Evolutionary conservation across 1,140 invertebrate genomes (phyloP).

Genomic region (Sycophila sp.): DNA sequence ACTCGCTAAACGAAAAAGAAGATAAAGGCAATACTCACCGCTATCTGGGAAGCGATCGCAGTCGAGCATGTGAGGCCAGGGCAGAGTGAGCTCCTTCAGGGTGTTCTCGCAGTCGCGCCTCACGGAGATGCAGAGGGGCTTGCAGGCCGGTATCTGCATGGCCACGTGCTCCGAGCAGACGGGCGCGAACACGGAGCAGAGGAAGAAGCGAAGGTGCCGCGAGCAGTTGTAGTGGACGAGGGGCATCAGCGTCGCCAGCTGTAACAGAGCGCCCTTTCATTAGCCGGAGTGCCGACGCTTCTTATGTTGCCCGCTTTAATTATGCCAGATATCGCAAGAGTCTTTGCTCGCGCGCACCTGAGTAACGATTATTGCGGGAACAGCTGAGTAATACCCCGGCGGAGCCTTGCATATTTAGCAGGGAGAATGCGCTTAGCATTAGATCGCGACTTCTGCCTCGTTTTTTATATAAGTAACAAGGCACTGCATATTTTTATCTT

Average conservation of each 20-base stretch:
- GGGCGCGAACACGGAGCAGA: slow-evolving; percentile 92
- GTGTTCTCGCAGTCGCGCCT: slow-evolving; percentile 80
- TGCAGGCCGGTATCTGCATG: slow-evolving; percentile 87
- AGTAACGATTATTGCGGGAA: no score
- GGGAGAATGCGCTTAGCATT: no score
- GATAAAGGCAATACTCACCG: slow-evolving; percentile 43
- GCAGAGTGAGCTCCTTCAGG: slow-evolving; percentile 74
- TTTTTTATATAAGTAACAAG: no score
- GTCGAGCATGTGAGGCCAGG: slow-evolving; percentile 81
- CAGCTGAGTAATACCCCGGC: no score
- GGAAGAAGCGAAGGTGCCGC: slow-evolving; percentile 84
- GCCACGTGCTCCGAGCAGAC: slow-evolving; percentile 90
- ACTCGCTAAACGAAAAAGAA: not conserved
- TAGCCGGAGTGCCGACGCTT: slow-evolving; percentile 4
- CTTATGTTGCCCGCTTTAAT: no score
- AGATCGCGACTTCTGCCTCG: no score
- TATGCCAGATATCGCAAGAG: no score
- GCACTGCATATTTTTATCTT: no score
- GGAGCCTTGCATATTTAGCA: no score
- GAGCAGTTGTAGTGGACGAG: slow-evolving; percentile 89
- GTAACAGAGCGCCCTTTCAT: slow-evolving; percentile 56
- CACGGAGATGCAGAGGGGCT: slow-evolving; percentile 85
- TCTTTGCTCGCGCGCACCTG: no score
- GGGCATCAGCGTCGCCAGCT: slow-evolving; percentile 80
- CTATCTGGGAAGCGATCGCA: slow-evolving; percentile 69